Evolutionary conservation across 2,113 vertebrate species (phyloP).

Genomic region (Eurypyga helias): DNA sequence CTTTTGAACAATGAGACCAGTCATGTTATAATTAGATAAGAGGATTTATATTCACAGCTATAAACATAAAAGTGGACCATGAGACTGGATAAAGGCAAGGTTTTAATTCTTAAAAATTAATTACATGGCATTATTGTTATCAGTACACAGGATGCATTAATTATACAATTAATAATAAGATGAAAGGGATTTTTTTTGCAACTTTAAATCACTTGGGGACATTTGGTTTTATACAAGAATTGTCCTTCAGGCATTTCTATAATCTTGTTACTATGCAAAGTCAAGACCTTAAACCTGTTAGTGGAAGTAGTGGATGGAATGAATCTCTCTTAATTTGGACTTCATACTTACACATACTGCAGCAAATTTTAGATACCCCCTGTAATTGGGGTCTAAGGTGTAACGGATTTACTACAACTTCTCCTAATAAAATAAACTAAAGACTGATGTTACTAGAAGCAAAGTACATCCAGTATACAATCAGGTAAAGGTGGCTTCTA

Average conservation of each 20-base stretch:
- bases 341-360: neutral
- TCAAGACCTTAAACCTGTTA: constrained; percentile 77
- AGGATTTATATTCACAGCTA: constrained; percentile 81
- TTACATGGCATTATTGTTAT: constrained; percentile 87
- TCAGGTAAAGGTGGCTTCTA: neutral
- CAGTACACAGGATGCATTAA: constrained; percentile 84
- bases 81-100: constrained; percentile 78
- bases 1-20: constrained; percentile 81
- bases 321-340: constrained; percentile 52
- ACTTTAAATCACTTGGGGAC: constrained; percentile 71
- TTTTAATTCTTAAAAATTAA: constrained; percentile 86
- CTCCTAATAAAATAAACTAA: constrained; percentile 20
- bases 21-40: constrained; percentile 86
- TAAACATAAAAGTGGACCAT: constrained; percentile 83
- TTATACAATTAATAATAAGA: constrained; percentile 85
- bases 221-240: constrained; percentile 73
- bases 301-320: constrained; percentile 58
- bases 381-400: constrained; percentile 73
- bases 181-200: constrained; percentile 68
- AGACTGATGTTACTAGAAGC: neutral
- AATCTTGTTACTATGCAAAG: constrained; percentile 80
- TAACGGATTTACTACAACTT: constrained; percentile 65
- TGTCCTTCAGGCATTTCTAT: constrained; percentile 79
- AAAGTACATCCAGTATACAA: neutral
- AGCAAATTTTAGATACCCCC: constrained; percentile 53